Evolutionary conservation across 2,113 vertebrate species (phyloP), one percentile per base, ranked within the genome.

Genomic region (Sander lucioperca): DNA sequence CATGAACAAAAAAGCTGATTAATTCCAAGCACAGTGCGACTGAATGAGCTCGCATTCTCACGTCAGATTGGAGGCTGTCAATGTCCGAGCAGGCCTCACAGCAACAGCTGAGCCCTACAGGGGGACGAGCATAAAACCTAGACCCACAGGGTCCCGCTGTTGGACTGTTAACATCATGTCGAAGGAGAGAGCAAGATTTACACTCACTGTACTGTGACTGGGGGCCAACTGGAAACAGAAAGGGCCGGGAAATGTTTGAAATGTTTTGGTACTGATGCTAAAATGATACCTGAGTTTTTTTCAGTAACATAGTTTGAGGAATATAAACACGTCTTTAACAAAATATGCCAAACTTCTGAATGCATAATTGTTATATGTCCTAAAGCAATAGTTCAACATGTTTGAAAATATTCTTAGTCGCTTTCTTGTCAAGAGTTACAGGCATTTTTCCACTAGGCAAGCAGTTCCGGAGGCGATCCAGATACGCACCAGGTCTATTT

Each of bases 1-100:
- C 57, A 13, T 63, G 79, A 91, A 91, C 77, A 89, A 92, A 87
- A 86, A 70, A 78, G 27, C 72, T 83, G 80, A 92, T 92, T 90
- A 85, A 88, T 91, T 92, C 89, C 21, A 0, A 59, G 69, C 82
- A 63, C 82, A 59, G 33, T 57, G 77, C 25, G 74, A 72, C 76
- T 74, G 86, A 92, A 89, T 43, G 80, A 85, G 88, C 74, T 82
- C 1, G 7, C 6, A 64, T 70, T 86, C 74, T 72, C 14, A 7
- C 33, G 47, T 70, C 27, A 58, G 73, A 86, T 47, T 69, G 75
- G 80, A 69, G 69, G 68, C 74, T 30, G 74, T 48, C 68, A 51
- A 64, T 4, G 68, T 71, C 57, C 25, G 43, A 58, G 58, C 21
- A 3, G 82, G 59, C 45, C 69, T 62, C 70, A 30, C 67, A 33